Evolutionary conservation across 2,888 invertebrate species (phyloP), one percentile per base, ranked within the genome.

Genomic region (Drosophila stalkeri): DNA sequence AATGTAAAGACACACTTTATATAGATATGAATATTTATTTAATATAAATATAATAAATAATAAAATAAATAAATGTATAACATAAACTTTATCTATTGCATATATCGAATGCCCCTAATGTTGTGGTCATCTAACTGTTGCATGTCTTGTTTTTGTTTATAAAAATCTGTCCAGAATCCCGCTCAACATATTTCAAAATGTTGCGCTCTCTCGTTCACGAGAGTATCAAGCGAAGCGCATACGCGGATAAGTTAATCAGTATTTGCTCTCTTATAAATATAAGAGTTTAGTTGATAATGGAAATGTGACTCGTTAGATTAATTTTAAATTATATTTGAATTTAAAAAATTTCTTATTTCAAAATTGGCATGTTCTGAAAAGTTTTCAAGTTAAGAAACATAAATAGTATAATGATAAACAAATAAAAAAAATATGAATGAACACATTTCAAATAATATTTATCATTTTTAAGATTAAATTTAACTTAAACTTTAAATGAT

Each of bases 61-160:
- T n/a, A n/a, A n/a, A n/a, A n/a, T n/a, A n/a, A n/a, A n/a, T n/a
- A n/a, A n/a, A n/a, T 27, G 27, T 1, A 27, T 27, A 27, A 27
- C 27, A 5, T 27, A 23, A 33, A 18, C 12, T 14, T 14, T 27
- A 23, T n/a, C 3, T 23, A 14, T 4, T 39, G 9, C 6, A 0
- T 8, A 18, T 14, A 12, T 1, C 7, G 59, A 69, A 56, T 49
- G 46, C 31, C 46, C 59, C 33, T 18, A 51, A 37, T 52, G 12
- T 23, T 47, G 12, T 20, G 12, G 8, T 7, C 55, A 54, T 57
- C 69, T 43, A 89, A 73, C 84, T 84, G 84, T 84, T 84, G 84
- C 81, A 72, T 81, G 68, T 59, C 64, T 54, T 80, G 80, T 72
- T 82, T 72, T 69, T 86, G 77, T 83, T 83, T 80, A 61, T 52